Evolutionary conservation across 2,797 vertebrate genomes (phyloP), one percentile per base, ranked within the genome.

Genomic region (Acanthopagrus latus): DNA sequence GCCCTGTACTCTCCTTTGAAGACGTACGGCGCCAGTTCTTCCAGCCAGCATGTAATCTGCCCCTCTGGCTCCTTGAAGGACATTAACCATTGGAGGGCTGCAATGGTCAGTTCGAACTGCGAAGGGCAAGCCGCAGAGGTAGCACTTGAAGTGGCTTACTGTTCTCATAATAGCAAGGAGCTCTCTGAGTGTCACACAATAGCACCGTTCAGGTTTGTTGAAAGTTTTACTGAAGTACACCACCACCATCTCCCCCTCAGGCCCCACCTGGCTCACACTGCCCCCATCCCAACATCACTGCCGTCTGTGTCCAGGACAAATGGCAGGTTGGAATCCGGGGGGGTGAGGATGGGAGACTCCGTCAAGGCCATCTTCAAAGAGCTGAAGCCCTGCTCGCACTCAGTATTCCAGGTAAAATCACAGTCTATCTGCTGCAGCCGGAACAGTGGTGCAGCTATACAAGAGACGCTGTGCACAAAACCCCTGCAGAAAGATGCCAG

Each of bases 401-500:
- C 47, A 0, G 57, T 33, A 1, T 52, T 60, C 84, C 69, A 86
- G 5, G 13, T 2, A 46, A 71, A 84, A 1, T 46, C 43, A 20
- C 33, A 7, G 13, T 58, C 62, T 29, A 81, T 80, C 18, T 74
- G 56, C 17, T 66, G 71, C 9, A 85, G 47, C 7, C 5, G 27
- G 41, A 71, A 67, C 23, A 72, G 41, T 21, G 75, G 48, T 7
- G 65, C 55, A 13, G 70, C 41, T 0, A 74, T 87, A 7, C 71
- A 76, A 17, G 44, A 33, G 44, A 84, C 76, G 0, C 72, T 52
- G 0, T 1, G 14, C 12, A 81, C 62, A 56, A 83, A 81, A 47
- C 10, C 23, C 29, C 71, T 56, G 47, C 72, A 74, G 7, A 80
- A 88, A 14, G 57, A 86, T 0, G 71, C 72, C 18, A 82, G 38